Evolutionary conservation across 1,140 invertebrate species (phyloP).

Genomic region (Ladona fulva): DNA sequence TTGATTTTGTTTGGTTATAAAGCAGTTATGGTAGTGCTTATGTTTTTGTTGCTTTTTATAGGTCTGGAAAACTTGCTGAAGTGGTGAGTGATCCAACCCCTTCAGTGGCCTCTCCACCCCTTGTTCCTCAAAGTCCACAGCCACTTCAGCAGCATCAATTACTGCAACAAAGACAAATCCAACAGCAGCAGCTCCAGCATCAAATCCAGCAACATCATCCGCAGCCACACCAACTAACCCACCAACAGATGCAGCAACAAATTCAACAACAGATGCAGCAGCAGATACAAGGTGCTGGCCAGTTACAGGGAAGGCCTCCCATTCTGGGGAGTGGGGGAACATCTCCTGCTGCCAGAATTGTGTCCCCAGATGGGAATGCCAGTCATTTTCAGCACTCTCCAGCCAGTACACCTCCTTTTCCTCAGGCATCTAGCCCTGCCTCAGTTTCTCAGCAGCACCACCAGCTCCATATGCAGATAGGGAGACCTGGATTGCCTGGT

Average conservation of each 20-base stretch:
- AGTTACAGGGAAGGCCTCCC: neutral
- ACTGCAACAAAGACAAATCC: conserved; percentile 18
- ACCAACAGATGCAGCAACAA: neutral
- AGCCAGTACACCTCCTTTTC: neutral
- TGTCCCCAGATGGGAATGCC: neutral
- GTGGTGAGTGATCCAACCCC: neutral
- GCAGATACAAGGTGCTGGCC: neutral
- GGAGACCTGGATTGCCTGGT: neutral
- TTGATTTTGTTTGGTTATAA: no score
- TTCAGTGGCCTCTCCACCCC: neutral
- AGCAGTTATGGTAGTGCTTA: no score
- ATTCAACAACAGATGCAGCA: neutral
- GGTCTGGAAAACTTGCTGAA: neutral
- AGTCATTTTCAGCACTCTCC: neutral
- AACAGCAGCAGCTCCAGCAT: conserved; percentile 33
- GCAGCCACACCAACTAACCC: conserved; percentile 20
- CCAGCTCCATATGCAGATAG: neutral
- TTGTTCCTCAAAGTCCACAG: neutral
- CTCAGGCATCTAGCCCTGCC: neutral
- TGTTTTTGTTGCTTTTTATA: neutral
- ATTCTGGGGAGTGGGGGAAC: neutral
- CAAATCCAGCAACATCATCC: conserved; percentile 31
- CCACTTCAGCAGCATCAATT: neutral
- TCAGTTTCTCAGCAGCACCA: neutral
- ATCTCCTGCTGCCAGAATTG: neutral